Percentiles rank a stretch among this genome's conserved stretches.
These are phyloP conservation scores for Paedocypris sp. DNA, from an alignment of 2,113 vertebrate genomes.

Conservation along the genomic window DNA sequence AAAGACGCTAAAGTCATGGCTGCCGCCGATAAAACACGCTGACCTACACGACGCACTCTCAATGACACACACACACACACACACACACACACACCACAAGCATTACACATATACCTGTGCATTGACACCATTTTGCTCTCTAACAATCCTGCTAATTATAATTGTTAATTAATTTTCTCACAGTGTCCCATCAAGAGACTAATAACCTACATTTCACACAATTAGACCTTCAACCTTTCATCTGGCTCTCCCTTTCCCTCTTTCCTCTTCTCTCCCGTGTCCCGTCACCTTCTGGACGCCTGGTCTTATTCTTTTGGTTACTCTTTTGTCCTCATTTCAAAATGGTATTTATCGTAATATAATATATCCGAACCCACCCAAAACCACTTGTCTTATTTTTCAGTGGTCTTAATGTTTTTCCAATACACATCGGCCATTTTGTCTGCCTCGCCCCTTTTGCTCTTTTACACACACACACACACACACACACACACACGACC, in stretches of 20 bases:
- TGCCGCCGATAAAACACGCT: conserved; percentile 10
- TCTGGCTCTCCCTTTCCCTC: conserved; percentile 48
- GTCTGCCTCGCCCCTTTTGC: neutral
- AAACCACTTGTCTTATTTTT: no score
- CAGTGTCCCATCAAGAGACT: conserved; percentile 71
- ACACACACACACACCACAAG: conserved; percentile 43
- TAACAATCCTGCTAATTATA: conserved; percentile 78
- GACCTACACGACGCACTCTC: conserved; percentile 31
- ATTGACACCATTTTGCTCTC: conserved; percentile 72
- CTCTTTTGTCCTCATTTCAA: conserved; percentile 21
- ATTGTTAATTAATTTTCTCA: conserved; percentile 74
- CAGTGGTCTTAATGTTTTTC: conserved; percentile 15
- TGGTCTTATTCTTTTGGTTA: conserved; percentile 5
- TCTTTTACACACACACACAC: no score
- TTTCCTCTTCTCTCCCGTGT: conserved; percentile 36
- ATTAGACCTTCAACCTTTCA: conserved; percentile 70
- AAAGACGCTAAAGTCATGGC: neutral
- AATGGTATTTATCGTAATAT: no score
- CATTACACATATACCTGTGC: conserved; percentile 27
- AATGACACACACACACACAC: conserved; percentile 25
- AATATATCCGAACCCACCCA: no score
- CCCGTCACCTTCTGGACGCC: neutral
- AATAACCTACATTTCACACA: conserved; percentile 75
- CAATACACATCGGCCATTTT: conserved; percentile 2
- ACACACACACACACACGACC: conserved; percentile 10